Conservation (phyloP, 2,113 vertebrate species). For the Egretta garzetta region DNA sequence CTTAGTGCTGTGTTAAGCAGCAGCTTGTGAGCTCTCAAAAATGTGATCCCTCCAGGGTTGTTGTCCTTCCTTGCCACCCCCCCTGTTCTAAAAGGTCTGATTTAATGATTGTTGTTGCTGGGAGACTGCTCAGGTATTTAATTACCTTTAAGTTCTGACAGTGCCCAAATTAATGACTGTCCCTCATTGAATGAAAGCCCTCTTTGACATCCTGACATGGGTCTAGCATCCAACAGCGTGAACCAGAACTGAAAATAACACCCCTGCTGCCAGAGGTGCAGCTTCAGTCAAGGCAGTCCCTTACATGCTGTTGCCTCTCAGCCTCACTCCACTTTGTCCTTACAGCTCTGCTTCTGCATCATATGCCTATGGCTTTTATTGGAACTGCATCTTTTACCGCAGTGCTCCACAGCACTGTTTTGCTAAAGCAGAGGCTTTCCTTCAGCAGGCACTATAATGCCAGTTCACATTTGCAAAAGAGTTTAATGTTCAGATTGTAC, state of each 20-base stretch:
- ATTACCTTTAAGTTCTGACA: not conserved
- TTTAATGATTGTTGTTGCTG: not conserved
- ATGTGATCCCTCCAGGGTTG: not conserved
- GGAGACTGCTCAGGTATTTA: not conserved
- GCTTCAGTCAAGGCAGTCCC: not conserved
- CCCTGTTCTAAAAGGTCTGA: not conserved
- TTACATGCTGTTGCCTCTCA: not conserved
- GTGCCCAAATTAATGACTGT: not conserved
- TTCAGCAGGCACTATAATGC: not conserved
- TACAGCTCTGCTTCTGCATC: not conserved
- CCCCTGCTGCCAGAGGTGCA: not conserved
- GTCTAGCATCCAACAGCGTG: not conserved
- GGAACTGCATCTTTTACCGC: not conserved
- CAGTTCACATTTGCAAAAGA: not conserved
- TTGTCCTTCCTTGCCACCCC: not conserved
- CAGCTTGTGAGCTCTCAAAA: not conserved
- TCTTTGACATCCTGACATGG: not conserved
- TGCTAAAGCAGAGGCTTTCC: not conserved
- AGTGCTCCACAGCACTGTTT: not conserved
- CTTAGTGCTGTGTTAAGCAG: not conserved
- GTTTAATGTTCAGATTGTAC: not conserved
- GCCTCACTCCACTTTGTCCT: not conserved
- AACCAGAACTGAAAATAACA: not conserved
- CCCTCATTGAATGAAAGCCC: not conserved
- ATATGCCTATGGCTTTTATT: fast-evolving